Evolutionary conservation across 2,797 vertebrate species (phyloP).

Genomic region (Acridotheres tristis): DNA sequence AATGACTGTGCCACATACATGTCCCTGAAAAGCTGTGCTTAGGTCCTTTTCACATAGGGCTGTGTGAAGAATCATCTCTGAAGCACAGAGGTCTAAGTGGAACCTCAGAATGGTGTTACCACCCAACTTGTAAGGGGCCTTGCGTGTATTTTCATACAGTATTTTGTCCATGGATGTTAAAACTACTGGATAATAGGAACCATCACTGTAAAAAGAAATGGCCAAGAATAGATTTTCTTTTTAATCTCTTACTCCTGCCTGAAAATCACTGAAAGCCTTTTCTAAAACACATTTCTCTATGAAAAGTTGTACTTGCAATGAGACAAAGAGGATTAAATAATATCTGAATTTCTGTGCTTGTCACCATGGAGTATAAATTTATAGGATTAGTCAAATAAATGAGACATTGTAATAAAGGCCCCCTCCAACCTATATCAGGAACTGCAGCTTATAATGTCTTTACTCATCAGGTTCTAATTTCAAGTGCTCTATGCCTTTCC

Average conservation of each 20-base stretch:
- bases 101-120: not conserved
- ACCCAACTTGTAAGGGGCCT: not conserved
- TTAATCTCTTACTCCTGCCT: not conserved
- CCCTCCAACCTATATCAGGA: not conserved
- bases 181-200: not conserved
- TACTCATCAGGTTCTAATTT: not conserved
- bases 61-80: not conserved
- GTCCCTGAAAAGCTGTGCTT: not conserved
- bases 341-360: not conserved
- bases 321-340: constrained; percentile 11
- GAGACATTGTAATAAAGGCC: not conserved
- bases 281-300: not conserved
- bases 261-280: not conserved
- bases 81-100: not conserved
- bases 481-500: not conserved
- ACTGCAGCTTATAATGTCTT: not conserved
- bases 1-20: rapidly evolving
- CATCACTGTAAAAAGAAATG: not conserved
- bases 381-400: constrained; percentile 11
- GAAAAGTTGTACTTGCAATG: not conserved
- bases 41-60: not conserved
- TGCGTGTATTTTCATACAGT: not conserved
- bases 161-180: not conserved
- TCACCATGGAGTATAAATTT: not conserved
- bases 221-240: not conserved